phyloP scores from a whole-genome alignment of 2,113 vertebrate genomes.

The Leptodactylus fuscus region DNA sequence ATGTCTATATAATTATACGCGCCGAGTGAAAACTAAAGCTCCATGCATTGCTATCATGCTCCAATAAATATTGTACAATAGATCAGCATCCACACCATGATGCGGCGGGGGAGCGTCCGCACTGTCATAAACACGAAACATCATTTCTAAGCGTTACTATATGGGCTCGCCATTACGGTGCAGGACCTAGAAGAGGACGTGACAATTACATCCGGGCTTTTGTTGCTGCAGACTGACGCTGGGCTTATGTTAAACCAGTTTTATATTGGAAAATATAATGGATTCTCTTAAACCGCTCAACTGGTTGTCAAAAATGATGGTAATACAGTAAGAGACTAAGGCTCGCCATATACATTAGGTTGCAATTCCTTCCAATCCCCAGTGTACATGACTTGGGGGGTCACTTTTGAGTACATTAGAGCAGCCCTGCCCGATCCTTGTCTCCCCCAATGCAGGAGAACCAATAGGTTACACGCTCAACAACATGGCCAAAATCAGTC shows the following conservation, averaged over 20 bases:
- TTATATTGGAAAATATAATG: background rate
- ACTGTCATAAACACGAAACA: background rate
- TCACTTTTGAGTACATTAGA: no score
- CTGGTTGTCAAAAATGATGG: background rate
- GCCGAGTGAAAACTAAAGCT: background rate
- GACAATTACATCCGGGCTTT: no score
- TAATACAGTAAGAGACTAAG: background rate
- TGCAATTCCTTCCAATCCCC: no score
- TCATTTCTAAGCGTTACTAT: background rate
- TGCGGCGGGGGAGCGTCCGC: background rate
- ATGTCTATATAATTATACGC: constrained; percentile 34
- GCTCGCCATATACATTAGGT: no score
- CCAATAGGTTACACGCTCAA: no score
- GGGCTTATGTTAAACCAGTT: background rate
- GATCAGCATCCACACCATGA: background rate
- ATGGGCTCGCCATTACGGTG: background rate
- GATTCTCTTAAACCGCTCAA: background rate
- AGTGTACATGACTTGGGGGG: no score
- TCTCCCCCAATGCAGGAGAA: no score
- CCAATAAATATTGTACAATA: constrained; percentile 23
- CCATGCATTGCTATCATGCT: background rate
- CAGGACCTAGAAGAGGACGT: no score
- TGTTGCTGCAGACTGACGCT: background rate
- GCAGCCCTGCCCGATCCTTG: no score
- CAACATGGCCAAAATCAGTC: no score